Base-by-base conservation (phyloP, 2,797 vertebrate genomes). In the Ctenosaura bakeri region DNA sequence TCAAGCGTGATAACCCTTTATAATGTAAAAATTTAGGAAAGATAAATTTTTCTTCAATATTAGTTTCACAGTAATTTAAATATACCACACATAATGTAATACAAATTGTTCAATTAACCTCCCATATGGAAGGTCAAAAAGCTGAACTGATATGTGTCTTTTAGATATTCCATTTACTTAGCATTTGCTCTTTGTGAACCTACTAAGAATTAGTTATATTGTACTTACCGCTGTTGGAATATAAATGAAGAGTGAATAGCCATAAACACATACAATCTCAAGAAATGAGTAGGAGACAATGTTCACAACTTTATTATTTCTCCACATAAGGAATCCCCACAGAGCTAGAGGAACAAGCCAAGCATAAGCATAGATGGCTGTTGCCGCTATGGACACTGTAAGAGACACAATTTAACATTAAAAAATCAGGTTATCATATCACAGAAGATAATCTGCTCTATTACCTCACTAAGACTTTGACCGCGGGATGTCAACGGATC, bases 231-330 rank as follows among this genome's bases (percentile, higher is more conserved):
- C 98, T 18, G 98, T 98, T 93, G 99, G 99, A 90, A 99, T 98
- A 95, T 99, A 99, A 94, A 99, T 95, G 76, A 98, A 98, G 89
- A 99, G 98, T 0, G 99, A 99, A 94, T 99, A 99, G 93, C 99
- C 99, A 0, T 99, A 99, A 0, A 98, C 98, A 66, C 99, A 99
- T 92, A 99, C 98, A 0, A 99, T 98, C 97, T 99, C 98, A 97
- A 99, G 97, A 91, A 99, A 99, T 0, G 99, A 99, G 91, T 99
- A 99, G 50, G 98, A 98, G 90, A 99, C 98, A 38, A 98, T 97
- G 96, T 96, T 99, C 97, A 99, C 97, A 86, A 98, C 97, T 97
- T 98, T 99, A 94, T 96, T 98, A 97, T 98, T 99, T 96, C 99
- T 98, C 99, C 99, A 99, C 76, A 98, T 94, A 90, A 99, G 97